phyloP scores from a whole-genome alignment of 2,797 vertebrate genomes.

The Coregonus sp. region DNA sequence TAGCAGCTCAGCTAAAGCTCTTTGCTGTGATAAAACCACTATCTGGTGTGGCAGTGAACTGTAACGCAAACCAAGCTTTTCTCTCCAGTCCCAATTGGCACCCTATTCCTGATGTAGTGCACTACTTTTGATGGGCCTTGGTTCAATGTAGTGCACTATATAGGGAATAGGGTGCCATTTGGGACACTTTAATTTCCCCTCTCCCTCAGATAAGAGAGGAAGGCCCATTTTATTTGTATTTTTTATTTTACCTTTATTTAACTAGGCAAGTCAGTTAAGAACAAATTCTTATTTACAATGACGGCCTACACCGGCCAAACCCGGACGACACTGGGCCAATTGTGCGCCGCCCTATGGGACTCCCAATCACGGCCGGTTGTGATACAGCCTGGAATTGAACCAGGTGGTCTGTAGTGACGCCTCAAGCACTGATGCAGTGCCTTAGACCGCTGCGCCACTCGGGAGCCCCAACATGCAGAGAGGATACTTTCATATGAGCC shows the following conservation, averaged over 20 bases:
- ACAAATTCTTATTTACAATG: too few species aligned
- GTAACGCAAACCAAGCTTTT: slow-evolving; percentile 33
- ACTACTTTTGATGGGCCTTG: too few species aligned
- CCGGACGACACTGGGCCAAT: too few species aligned
- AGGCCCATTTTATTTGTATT: neutral
- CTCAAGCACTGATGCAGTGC: too few species aligned
- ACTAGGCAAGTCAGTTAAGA: too few species aligned
- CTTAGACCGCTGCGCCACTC: too few species aligned
- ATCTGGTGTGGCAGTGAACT: slow-evolving; percentile 26
- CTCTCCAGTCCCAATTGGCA: neutral
- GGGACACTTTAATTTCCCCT: neutral
- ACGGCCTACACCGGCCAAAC: too few species aligned
- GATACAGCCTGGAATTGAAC: too few species aligned
- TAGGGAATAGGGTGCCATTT: neutral
- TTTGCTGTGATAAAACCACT: slow-evolving; percentile 8
- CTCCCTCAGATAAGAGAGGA: slow-evolving; percentile 29
- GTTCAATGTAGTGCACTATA: neutral
- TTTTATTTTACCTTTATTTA: too few species aligned
- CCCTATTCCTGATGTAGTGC: neutral
- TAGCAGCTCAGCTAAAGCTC: slow-evolving; percentile 55
- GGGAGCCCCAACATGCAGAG: slow-evolving; percentile 10
- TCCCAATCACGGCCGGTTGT: too few species aligned
- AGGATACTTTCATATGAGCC: slow-evolving; percentile 56
- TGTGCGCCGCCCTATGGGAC: too few species aligned
- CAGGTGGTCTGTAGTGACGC: too few species aligned